These are phyloP conservation scores for Corydoras sp. DNA, from an alignment of 2,113 vertebrate species.

Conservation along the genomic window DNA sequence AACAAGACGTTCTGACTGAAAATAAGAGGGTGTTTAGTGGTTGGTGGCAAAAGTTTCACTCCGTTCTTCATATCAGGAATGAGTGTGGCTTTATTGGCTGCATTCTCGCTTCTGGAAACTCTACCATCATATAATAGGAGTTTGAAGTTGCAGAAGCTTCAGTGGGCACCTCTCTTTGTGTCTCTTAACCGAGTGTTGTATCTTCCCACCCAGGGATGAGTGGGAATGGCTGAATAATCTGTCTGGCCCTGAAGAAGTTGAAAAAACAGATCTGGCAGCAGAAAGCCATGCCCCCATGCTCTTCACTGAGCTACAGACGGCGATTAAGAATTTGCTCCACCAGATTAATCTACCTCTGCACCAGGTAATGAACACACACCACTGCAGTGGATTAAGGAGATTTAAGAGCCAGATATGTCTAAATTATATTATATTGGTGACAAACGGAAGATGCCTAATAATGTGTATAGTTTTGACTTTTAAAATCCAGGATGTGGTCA, in stretches of 20 bases:
- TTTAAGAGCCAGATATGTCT: too few relatives aligned
- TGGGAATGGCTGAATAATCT: constrained; percentile 95
- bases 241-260: constrained; percentile 72
- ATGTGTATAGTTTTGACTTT: too few relatives aligned
- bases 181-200: constrained; percentile 33
- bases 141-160: constrained; percentile 1
- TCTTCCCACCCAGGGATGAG: constrained; percentile 79
- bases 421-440: too few relatives aligned
- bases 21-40: constrained; percentile 32
- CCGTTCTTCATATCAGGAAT: constrained; percentile 17
- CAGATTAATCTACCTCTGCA: constrained; percentile 87
- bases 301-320: constrained; percentile 86
- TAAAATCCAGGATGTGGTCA: too few relatives aligned
- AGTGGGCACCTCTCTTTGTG: constrained; percentile 8
- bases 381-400: too few relatives aligned
- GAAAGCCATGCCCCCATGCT: constrained; percentile 79
- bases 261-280: constrained; percentile 70
- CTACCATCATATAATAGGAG: constrained; percentile 11
- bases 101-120: constrained; percentile 20
- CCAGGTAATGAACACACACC: constrained; percentile 53
- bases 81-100: constrained; percentile 20
- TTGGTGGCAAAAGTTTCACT: constrained; percentile 23
- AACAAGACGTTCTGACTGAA: neutral
- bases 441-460: too few relatives aligned
- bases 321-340: constrained; percentile 85